Base-by-base conservation (phyloP, 2,113 vertebrate genomes). In the Etia nguti region DNA sequence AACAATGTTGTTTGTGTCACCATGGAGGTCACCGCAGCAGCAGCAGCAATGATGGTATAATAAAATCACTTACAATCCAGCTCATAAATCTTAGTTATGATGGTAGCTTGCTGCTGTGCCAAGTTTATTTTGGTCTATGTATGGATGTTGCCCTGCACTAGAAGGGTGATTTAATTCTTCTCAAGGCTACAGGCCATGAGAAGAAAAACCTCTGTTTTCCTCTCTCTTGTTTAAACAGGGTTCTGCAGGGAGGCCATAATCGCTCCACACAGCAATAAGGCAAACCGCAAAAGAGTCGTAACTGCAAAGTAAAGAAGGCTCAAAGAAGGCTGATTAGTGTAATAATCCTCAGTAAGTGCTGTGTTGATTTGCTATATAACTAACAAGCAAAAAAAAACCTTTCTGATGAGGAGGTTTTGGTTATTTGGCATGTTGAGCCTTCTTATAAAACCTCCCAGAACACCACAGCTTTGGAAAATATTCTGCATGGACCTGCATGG, bases 401-500 rank as follows among this genome's bases (percentile, higher is more conserved):
- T 60, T 57, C 70, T 50, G 68, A 7, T 70, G 48, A 26, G 10
- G 26, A 75, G 24, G 12, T 46, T 68, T 82, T 80, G 73, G 84
- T 20, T 80, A 36, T 59, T 29, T 90, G 87, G 85, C 73, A 56
- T 3, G 3, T 9, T 3, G 38, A 56, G 31, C 26, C 16, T 50
- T 68, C 57, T 85, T 41, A 65, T 85, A 75, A 89, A 85, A 86
- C 55, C 59, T 90, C 34, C 54, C 11, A 8, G 84, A 91, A 87
- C 85, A 90, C 84, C 86, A 62, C 87, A 82, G 85, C 31, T 60
- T 86, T 88, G 88, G 89, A 84, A 77, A 56, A 22, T 41, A 59
- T 80, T 48, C 5, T 77, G 26, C 20, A 68, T 10, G 20, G 24
- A 62, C 36, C 26, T 59, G 56, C 56, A 59, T 59, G 56, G 26